Evolutionary conservation across 23 tunicate genomes (phyloP).

Genomic region (Trididemnum clinides): DNA sequence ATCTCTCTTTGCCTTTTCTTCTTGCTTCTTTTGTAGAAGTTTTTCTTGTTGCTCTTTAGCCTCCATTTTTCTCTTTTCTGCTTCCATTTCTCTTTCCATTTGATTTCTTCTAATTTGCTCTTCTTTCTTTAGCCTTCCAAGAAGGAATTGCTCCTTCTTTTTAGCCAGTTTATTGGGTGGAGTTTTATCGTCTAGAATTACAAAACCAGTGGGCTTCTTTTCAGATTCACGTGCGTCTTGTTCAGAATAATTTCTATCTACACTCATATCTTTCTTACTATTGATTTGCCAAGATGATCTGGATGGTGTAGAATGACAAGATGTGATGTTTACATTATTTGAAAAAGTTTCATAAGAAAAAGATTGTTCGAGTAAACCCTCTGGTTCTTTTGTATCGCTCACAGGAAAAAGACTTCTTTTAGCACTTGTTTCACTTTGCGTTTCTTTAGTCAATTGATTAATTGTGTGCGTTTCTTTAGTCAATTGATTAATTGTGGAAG

Average conservation of each 20-base stretch:
- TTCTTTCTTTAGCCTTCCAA: slow-evolving; percentile 69
- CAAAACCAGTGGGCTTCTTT: slow-evolving; percentile 38
- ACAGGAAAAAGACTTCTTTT: background rate
- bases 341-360: slow-evolving; percentile 28
- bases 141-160: slow-evolving; percentile 77
- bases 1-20: slow-evolving; percentile 71
- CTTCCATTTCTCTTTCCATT: slow-evolving; percentile 69
- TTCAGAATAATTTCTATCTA: background rate
- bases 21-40: slow-evolving; percentile 55
- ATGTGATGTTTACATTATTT: slow-evolving; percentile 9
- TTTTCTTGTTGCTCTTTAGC: slow-evolving; percentile 67
- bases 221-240: background rate
- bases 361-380: background rate
- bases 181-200: slow-evolving; percentile 61
- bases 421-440: background rate
- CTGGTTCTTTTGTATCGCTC: background rate
- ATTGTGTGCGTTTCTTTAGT: no score
- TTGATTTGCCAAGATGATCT: background rate
- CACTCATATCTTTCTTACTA: no score
- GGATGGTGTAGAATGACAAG: slow-evolving; percentile 51
- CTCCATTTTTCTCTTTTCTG: slow-evolving; percentile 54
- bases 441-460: no score
- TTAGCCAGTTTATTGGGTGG: slow-evolving; percentile 73
- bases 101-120: slow-evolving; percentile 64
- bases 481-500: no score